phyloP scores from a whole-genome alignment of 2,888 invertebrate genomes.

The Macrosoma leucophasiata region DNA sequence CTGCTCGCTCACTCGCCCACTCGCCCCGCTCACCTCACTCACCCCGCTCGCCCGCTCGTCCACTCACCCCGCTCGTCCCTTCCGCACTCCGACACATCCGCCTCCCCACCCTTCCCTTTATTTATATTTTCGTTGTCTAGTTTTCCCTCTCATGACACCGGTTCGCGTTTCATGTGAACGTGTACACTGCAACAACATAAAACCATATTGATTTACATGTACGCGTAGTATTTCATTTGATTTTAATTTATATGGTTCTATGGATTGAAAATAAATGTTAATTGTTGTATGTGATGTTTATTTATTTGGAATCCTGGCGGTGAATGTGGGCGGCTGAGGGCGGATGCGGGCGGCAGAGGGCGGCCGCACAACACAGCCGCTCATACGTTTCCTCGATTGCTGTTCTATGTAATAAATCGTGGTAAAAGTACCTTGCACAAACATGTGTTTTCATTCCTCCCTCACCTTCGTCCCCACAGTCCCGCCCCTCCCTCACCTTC shows the following conservation, averaged over 20 bases:
- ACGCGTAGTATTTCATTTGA: conserved; percentile 66
- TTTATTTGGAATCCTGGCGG: no score
- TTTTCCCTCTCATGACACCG: conserved; percentile 41
- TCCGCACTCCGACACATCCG: no score
- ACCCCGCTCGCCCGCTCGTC: no score
- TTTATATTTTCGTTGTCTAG: conserved; percentile 36
- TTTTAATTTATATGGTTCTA: conserved; percentile 71
- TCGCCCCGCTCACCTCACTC: no score
- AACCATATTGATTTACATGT: conserved; percentile 60
- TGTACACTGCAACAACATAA: conserved; percentile 51
- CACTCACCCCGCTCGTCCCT: no score
- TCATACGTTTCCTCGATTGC: conserved; percentile 46
- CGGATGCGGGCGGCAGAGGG: conserved; percentile 23
- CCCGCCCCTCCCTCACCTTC: not conserved
- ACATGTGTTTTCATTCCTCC: conserved; percentile 46
- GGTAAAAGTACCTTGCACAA: conserved; percentile 58
- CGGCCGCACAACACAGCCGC: conserved; percentile 31
- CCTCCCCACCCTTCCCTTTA: conserved; percentile 20
- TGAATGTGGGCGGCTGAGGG: no score
- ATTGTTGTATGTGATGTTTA: conserved; percentile 66
- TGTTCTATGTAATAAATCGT: conserved; percentile 61
- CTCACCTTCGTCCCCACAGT: conserved; percentile 3
- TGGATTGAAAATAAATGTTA: conserved; percentile 74
- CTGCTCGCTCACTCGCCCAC: no score
- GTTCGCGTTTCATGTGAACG: conserved; percentile 28